These are phyloP conservation scores for Callimorpha dominula DNA, from an alignment of 2,888 invertebrate genomes.

Conservation along the genomic window DNA sequence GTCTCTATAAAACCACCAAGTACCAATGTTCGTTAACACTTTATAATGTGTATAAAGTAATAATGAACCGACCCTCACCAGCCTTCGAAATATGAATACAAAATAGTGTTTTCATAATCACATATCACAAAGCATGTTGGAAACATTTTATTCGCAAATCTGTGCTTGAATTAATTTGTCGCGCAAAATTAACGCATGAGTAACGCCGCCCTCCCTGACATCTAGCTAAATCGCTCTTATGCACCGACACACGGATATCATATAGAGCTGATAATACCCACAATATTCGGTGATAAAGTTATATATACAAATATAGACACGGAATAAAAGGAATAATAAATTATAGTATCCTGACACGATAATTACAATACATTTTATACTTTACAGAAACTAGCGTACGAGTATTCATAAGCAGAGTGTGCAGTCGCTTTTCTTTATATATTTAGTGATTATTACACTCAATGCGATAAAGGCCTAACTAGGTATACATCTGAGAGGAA, in stretches of 20 bases:
- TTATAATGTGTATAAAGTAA: background rate
- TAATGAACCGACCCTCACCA: background rate
- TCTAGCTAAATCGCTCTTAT: slow-evolving; percentile 81
- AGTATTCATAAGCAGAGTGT: no score
- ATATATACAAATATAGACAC: background rate
- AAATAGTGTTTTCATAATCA: slow-evolving; percentile 16
- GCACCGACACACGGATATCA: slow-evolving; percentile 58
- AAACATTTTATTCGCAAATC: slow-evolving; percentile 74
- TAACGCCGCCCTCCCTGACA: slow-evolving; percentile 78
- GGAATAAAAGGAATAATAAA: no score
- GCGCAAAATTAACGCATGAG: slow-evolving; percentile 83
- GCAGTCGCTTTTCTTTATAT: no score
- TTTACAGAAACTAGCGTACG: no score
- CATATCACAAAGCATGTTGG: slow-evolving; percentile 30
- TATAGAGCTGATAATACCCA: slow-evolving; percentile 57
- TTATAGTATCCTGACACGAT: no score
- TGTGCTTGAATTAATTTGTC: slow-evolving; percentile 81
- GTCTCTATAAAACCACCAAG: no score
- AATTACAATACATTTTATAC: no score
- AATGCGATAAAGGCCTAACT: no score
- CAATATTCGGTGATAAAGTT: background rate
- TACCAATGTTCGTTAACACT: no score
- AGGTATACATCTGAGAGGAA: no score
- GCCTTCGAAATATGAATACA: slow-evolving; percentile 3
- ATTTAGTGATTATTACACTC: no score